Percentiles rank a stretch among this genome's conserved stretches.
phyloP scores from a whole-genome alignment of 2,888 invertebrate species.

The Trissolcus brochymenae region DNA sequence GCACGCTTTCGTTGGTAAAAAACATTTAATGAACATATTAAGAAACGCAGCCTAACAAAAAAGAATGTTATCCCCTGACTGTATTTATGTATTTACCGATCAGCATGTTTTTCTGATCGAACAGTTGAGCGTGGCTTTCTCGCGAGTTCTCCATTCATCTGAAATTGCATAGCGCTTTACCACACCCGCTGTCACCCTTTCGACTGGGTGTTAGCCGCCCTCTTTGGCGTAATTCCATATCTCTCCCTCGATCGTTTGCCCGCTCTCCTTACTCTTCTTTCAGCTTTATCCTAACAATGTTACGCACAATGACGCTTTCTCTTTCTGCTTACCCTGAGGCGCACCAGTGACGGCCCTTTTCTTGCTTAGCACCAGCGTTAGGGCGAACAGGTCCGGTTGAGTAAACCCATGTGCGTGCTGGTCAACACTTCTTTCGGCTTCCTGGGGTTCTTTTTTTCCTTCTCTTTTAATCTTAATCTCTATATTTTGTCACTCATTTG shows the following conservation, averaged over 20 bases:
- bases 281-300: slow-evolving; percentile 19
- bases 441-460: slow-evolving; percentile 36
- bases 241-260: slow-evolving; percentile 57
- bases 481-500: neutral
- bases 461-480: neutral
- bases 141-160: slow-evolving; percentile 66
- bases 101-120: slow-evolving; percentile 46
- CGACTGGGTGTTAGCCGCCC: slow-evolving; percentile 50
- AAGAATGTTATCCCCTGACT: slow-evolving; percentile 20
- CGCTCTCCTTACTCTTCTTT: slow-evolving; percentile 22
- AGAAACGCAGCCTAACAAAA: too few relatives aligned
- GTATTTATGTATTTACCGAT: slow-evolving; percentile 57
- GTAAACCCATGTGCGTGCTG: slow-evolving; percentile 61
- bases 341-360: slow-evolving; percentile 52
- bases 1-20: too few relatives aligned
- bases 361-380: slow-evolving; percentile 54
- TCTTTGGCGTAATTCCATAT: slow-evolving; percentile 56
- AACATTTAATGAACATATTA: too few relatives aligned
- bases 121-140: slow-evolving; percentile 57
- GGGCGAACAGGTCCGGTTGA: slow-evolving; percentile 59
- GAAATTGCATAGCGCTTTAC: slow-evolving; percentile 66
- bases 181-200: slow-evolving; percentile 59
- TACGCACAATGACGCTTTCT: slow-evolving; percentile 12
- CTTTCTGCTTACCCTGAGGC: slow-evolving; percentile 21
- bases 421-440: slow-evolving; percentile 45